These are phyloP conservation scores for Monochamus saltuarius DNA, from an alignment of 1,140 invertebrate species.

Conservation along the genomic window DNA sequence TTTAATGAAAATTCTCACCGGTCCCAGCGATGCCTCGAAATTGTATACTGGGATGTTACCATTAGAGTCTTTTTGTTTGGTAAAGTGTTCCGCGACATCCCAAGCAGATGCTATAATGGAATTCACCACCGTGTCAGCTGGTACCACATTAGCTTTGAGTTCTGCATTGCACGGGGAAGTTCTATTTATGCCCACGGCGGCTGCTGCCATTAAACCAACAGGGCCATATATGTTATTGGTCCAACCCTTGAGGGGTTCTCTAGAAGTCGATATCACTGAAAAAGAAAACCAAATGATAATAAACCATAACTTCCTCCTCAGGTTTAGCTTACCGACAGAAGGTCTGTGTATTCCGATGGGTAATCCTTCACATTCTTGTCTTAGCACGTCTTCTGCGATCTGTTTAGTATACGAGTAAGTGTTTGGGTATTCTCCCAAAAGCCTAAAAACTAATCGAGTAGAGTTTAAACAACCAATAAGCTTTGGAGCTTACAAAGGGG, in stretches of 20 bases:
- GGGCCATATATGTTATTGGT: neutral
- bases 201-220: constrained; percentile 14
- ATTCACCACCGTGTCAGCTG: constrained; percentile 77
- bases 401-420: constrained; percentile 85
- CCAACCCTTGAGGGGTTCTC: constrained; percentile 63
- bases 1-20: too few species aligned
- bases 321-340: constrained; percentile 61
- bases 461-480: constrained; percentile 11
- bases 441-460: constrained; percentile 49
- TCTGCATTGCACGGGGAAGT: constrained; percentile 61
- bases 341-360: constrained; percentile 75
- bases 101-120: constrained; percentile 72
- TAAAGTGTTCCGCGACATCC: constrained; percentile 49
- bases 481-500: constrained; percentile 61
- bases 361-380: constrained; percentile 64
- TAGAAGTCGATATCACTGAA: constrained; percentile 70
- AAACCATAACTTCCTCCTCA: too few species aligned
- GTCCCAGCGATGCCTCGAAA: too few species aligned
- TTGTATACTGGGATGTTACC: too few species aligned
- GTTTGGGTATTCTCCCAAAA: constrained; percentile 77
- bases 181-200: constrained; percentile 60
- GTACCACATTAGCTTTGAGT: constrained; percentile 69
- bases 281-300: constrained; percentile 9
- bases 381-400: constrained; percentile 72
- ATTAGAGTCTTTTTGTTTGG: too few species aligned